phyloP scores from a whole-genome alignment of 2,797 vertebrate genomes.

The Cheirogaleus major region DNA sequence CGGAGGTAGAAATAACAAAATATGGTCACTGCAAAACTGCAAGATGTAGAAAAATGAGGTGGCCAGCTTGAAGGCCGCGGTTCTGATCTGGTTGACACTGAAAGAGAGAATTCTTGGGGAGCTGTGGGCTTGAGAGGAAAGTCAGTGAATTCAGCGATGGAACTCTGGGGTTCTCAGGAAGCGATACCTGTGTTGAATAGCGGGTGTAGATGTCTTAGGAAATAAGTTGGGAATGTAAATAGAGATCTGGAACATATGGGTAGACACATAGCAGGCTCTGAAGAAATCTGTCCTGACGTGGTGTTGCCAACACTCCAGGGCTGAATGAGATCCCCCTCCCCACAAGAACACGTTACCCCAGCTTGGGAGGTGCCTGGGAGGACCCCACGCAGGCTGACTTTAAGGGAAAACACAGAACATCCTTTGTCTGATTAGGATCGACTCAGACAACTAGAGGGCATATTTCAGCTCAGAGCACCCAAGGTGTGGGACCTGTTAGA shows the following conservation, averaged over 20 bases:
- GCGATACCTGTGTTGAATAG: background rate
- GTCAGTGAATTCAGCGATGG: background rate
- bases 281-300: background rate
- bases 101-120: background rate
- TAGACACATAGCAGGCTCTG: background rate
- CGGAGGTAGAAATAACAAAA: background rate
- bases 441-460: constrained; percentile 37
- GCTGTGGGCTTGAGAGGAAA: background rate
- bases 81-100: background rate
- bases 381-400: constrained; percentile 63
- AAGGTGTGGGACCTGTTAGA: constrained; percentile 32
- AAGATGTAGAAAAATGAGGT: background rate
- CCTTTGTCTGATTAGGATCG: constrained; percentile 63
- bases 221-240: background rate
- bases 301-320: background rate
- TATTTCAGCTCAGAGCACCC: background rate
- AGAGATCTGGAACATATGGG: background rate
- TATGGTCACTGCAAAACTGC: background rate
- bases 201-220: background rate
- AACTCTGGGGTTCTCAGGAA: background rate
- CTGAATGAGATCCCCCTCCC: background rate
- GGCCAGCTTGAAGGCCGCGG: background rate
- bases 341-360: background rate
- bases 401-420: constrained; percentile 15
- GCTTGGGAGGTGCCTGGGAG: constrained; percentile 29